Conservation (phyloP, 64 coral and sea anemone species). For the Orbicella faveolata region DNA sequence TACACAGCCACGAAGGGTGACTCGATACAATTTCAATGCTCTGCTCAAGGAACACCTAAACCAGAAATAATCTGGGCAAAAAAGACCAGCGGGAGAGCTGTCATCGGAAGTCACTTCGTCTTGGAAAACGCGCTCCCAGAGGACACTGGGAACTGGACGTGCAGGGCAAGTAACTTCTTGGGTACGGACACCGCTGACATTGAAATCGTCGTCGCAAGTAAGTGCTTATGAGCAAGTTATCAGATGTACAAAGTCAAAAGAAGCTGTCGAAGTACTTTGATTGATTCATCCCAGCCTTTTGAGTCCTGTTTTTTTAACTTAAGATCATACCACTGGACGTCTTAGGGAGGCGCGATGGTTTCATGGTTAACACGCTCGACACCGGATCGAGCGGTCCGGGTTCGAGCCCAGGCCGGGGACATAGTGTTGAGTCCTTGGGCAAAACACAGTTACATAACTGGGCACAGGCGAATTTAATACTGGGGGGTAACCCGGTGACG, state of each 20-base stretch:
- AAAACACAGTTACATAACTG: not conserved
- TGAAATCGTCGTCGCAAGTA: constrained; percentile 58
- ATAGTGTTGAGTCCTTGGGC: not conserved
- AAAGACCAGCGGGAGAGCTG: constrained; percentile 14
- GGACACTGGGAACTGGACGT: constrained; percentile 58
- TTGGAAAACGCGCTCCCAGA: constrained; percentile 34
- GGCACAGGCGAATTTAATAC: not conserved
- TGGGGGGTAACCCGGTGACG: not conserved
- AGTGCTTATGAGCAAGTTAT: not conserved
- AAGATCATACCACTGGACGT: too few species aligned
- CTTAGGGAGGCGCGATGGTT: too few species aligned
- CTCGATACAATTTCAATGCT: not conserved
- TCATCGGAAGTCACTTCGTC: constrained; percentile 16
- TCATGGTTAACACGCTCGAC: too few species aligned
- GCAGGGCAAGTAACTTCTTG: constrained; percentile 54
- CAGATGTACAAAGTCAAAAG: too few species aligned
- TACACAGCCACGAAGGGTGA: constrained; percentile 28
- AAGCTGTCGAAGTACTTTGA: too few species aligned
- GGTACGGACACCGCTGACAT: constrained; percentile 35
- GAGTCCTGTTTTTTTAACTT: too few species aligned
- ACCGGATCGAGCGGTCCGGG: too few species aligned
- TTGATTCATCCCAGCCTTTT: too few species aligned
- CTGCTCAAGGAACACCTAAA: constrained; percentile 13
- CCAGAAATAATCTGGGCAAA: constrained; percentile 61
- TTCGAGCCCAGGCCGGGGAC: too few species aligned